Conservation (phyloP, 2,113 vertebrate species). For the Antechinus stuartii region DNA sequence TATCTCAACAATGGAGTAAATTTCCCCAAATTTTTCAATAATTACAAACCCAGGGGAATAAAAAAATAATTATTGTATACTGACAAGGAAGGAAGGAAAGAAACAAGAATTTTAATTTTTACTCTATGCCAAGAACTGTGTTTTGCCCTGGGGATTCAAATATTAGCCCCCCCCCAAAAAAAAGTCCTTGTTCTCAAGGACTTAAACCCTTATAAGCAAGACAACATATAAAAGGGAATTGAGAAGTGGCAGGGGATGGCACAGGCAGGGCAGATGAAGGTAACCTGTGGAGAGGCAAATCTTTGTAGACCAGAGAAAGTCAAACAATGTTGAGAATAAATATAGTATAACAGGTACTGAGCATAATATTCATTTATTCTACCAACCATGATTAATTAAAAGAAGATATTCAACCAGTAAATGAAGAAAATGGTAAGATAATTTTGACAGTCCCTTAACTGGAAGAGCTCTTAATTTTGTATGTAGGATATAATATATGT, state of each 20-base stretch:
- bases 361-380: not conserved
- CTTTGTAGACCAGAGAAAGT: not conserved
- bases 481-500: not conserved
- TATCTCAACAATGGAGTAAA: not conserved
- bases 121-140: not conserved
- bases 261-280: not conserved
- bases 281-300: not conserved
- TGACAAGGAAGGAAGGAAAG: not conserved
- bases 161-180: not conserved
- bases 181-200: not conserved
- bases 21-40: not conserved
- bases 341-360: not conserved
- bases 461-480: not conserved
- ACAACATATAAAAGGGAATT: not conserved
- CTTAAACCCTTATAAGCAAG: not conserved
- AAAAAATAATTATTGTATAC: not conserved
- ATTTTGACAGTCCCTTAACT: not conserved
- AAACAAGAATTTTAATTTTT: not conserved
- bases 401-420: not conserved
- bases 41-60: not conserved
- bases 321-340: not conserved
- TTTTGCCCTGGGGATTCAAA: not conserved
- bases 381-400: not conserved
- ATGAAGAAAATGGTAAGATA: not conserved
- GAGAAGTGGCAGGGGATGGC: not conserved